Conservation (phyloP, 1,140 invertebrate genomes). For the Lineus longissimus region DNA sequence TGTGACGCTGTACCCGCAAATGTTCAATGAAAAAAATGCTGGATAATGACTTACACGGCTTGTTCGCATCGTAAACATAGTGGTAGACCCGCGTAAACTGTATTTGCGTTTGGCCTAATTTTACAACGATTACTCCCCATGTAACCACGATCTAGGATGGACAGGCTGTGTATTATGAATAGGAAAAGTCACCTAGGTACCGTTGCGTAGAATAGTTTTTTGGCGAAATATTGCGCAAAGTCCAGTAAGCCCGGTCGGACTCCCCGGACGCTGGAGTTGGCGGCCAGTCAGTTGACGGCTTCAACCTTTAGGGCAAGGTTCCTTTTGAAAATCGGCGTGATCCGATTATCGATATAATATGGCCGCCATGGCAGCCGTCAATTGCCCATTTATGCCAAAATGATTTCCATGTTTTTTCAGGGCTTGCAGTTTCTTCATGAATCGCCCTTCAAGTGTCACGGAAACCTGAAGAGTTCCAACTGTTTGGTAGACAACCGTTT, state of each 20-base stretch:
- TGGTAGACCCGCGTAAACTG: no score
- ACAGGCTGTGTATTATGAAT: no score
- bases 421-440: slow-evolving; percentile 90
- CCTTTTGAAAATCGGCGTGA: background rate
- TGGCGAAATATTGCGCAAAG: no score
- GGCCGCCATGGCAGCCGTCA: slow-evolving; percentile 84
- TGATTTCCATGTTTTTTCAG: slow-evolving; percentile 52
- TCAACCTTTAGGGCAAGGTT: background rate
- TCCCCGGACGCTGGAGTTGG: background rate
- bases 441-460: slow-evolving; percentile 83
- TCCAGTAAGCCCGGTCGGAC: background rate
- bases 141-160: no score
- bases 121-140: no score
- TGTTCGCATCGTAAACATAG: no score
- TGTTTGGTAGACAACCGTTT: slow-evolving; percentile 95
- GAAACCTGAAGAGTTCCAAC: slow-evolving; percentile 91
- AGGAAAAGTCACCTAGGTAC: no score
- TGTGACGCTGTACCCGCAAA: no score
- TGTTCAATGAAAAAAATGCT: no score
- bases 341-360: slow-evolving; percentile 64
- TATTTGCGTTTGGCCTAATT: no score
- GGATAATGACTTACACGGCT: no score
- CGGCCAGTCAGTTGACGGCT: background rate
- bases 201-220: no score
- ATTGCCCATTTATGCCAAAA: slow-evolving; percentile 55